phyloP scores from a whole-genome alignment of 2,797 vertebrate species.

The Discoglossus pictus region DNA sequence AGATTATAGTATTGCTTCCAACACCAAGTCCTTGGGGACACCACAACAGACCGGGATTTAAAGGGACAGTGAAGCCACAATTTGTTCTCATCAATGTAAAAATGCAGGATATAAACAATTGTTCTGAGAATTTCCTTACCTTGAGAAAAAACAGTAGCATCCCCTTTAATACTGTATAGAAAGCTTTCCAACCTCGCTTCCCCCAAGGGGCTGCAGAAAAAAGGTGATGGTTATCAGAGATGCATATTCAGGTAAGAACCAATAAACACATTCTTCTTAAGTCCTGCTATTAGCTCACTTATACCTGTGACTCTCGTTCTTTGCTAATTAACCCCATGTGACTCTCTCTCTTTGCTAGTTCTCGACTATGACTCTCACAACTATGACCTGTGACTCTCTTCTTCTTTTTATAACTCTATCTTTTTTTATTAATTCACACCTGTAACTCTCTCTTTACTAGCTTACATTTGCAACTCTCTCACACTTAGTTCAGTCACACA shows the following conservation, averaged over 20 bases:
- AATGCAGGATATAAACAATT: background rate
- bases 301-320: background rate
- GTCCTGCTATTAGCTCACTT: background rate
- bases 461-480: too few species aligned
- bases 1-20: too few species aligned
- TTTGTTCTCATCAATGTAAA: too few species aligned
- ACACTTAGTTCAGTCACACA: too few species aligned
- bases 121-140: constrained; percentile 61
- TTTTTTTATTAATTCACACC: background rate
- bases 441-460: background rate
- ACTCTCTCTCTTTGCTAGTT: background rate
- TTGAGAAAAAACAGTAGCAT: constrained; percentile 89
- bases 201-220: constrained; percentile 83
- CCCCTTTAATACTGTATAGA: constrained; percentile 81
- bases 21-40: too few species aligned
- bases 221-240: background rate
- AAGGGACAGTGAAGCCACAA: too few species aligned
- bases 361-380: background rate
- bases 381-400: background rate
- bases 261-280: too few species aligned
- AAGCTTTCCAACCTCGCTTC: constrained; percentile 89
- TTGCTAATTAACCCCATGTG: background rate
- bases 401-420: background rate
- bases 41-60: too few species aligned
- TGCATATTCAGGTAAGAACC: background rate